A percentile compares a stretch with the other conserved stretches of the same genome.
These are phyloP conservation scores for Andrena flavipes DNA, from an alignment of 2,888 invertebrate species.

Conservation along the genomic window DNA sequence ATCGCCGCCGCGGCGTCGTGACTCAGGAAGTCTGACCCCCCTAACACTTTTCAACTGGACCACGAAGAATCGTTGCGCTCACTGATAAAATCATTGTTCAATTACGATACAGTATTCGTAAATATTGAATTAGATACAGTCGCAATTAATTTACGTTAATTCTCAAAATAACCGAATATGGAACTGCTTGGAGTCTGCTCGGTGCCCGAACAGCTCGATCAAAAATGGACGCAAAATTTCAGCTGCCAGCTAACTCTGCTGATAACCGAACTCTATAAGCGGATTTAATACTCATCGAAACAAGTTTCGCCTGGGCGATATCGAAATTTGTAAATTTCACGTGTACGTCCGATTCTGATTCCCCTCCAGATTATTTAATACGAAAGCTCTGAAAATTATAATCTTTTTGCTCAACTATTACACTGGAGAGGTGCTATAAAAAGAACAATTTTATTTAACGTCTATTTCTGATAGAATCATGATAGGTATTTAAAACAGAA, in stretches of 20 bases:
- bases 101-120: background rate
- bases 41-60: constrained; percentile 41
- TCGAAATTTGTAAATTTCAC: background rate
- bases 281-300: constrained; percentile 8
- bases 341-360: background rate
- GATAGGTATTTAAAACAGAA: no score
- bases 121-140: no score
- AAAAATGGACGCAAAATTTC: constrained; percentile 5
- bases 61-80: background rate
- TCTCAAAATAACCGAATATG: no score
- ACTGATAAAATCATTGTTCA: background rate
- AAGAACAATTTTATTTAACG: no score
- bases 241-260: background rate
- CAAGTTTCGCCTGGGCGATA: constrained; percentile 5
- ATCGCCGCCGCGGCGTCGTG: constrained; percentile 62
- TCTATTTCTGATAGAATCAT: no score
- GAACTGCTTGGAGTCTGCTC: background rate
- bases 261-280: background rate
- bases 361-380: background rate
- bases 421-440: no score
- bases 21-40: constrained; percentile 26
- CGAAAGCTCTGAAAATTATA: background rate
- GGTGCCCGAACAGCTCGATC: background rate
- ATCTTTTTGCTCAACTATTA: background rate
- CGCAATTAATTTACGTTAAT: no score